Percentiles rank a stretch among this genome's conserved stretches.
Evolutionary conservation across 2,888 invertebrate genomes (phyloP).

Genomic region (Teinopalpus imperialis): DNA sequence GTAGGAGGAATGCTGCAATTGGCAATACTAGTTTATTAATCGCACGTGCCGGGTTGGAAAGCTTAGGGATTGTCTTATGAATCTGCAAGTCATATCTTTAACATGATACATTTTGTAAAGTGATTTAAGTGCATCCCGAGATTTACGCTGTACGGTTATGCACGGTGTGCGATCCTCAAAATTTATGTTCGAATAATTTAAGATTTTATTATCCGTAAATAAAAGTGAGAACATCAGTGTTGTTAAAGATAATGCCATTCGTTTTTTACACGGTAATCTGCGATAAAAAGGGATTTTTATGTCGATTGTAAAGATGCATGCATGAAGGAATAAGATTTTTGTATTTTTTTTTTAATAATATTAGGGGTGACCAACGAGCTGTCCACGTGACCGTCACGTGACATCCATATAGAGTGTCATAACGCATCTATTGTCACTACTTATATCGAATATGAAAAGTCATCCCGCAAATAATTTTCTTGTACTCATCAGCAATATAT

Average conservation of each 20-base stretch:
- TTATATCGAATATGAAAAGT: no score
- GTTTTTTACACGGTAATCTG: constrained; percentile 10
- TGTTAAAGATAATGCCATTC: constrained; percentile 8
- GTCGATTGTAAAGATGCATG: constrained; percentile 9
- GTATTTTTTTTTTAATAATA: neutral
- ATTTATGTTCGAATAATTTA: neutral
- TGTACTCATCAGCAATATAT: no score
- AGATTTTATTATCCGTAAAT: constrained; percentile 6
- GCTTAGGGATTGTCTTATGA: neutral
- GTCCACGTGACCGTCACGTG: no score
- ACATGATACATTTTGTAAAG: neutral
- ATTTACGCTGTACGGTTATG: neutral
- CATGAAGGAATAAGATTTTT: neutral
- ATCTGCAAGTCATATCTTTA: neutral
- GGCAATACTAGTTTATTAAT: no score
- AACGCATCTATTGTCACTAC: no score
- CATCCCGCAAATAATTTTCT: no score
- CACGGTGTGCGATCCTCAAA: neutral
- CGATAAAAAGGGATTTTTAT: constrained; percentile 8
- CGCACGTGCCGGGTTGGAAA: neutral
- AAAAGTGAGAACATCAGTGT: constrained; percentile 4
- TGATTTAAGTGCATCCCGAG: neutral
- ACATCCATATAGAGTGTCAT: no score
- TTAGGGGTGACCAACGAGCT: neutral
- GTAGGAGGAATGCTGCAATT: no score